phyloP scores from a whole-genome alignment of 2,888 invertebrate genomes.

The Sisyra nigra region DNA sequence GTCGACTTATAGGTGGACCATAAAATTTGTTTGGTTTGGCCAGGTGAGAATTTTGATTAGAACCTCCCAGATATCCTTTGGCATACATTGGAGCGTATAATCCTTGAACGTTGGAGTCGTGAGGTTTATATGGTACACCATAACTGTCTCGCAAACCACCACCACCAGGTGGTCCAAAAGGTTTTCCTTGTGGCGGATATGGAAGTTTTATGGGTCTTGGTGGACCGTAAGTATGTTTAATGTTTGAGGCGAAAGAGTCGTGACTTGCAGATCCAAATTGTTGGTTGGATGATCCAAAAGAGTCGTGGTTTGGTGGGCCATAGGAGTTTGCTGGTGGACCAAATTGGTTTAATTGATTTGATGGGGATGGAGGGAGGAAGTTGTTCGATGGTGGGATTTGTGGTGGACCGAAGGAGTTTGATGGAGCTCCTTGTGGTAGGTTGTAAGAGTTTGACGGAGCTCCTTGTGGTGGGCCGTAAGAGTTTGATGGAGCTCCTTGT shows the following conservation, averaged over 20 bases:
- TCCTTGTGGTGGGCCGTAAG: conserved; percentile 13
- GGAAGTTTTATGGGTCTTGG: not conserved
- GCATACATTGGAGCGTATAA: not conserved
- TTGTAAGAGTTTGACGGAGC: conserved; percentile 6
- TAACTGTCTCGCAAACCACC: no score
- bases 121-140: no score
- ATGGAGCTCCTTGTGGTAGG: conserved; percentile 9
- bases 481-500: not conserved
- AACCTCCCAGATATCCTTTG: not conserved
- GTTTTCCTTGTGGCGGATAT: no score
- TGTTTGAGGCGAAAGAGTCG: not conserved
- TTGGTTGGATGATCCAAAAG: conserved; percentile 16
- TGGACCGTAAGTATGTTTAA: conserved; percentile 11
- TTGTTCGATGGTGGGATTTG: not conserved
- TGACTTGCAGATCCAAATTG: conserved; percentile 15
- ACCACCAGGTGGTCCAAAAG: no score
- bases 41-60: conserved; percentile 10
- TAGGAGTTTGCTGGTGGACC: conserved; percentile 13
- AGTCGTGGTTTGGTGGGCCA: conserved; percentile 16
- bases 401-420: conserved; percentile 6
- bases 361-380: not conserved
- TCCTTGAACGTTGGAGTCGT: no score
- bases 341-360: conserved; percentile 4
- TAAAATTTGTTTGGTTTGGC: conserved; percentile 13
- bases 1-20: conserved; percentile 14